Base-by-base conservation (phyloP, 2,888 invertebrate genomes). In the Drosophila buzzatii region DNA sequence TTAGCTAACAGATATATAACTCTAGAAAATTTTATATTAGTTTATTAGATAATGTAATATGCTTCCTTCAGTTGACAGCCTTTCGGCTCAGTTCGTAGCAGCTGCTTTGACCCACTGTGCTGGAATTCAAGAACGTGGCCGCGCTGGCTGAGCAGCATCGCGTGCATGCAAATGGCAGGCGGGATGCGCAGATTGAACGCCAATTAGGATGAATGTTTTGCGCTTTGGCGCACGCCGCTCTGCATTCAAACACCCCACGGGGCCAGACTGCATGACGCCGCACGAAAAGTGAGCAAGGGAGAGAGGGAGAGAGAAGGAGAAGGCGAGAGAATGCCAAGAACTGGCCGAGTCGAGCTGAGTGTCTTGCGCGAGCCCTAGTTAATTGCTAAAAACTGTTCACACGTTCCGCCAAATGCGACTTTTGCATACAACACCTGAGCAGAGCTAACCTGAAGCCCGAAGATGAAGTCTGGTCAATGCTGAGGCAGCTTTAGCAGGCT, bases 151-250 rank as follows among this genome's bases (percentile, higher is more conserved):
- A 16, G 52, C 37, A 23, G 83, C 74, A 77, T 81, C 76, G 77
- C 77, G 90, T 85, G 89, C 88, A 86, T 86, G 86, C 87, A 86
- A 85, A 87, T 90, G 79, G 81, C 76, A 70, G 70, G 74, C 80
- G 71, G 74, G 65, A 75, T 78, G 57, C 75, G 90, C 90, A 91
- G 90, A 91, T 91, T 85, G 90, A 92, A 92, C 92, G 91, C 92
- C 93, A 93, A 93, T 93, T 93, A 93, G 93, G 92, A 91, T 91
- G 91, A 92, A 92, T 92, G 92, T 92, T 92, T 91, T 90, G 89
- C 80, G 55, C 78, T 79, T 73, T 83, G 83, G 73, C 79, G 79
- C 83, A 76, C 78, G 80, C 78, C 73, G 85, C 78, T 74, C 67
- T 78, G 76, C 73, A 71, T 76, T 72, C 66, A 60, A 70, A 71